Base-by-base conservation (phyloP, 2,888 invertebrate species). In the Amiota mariae region DNA sequence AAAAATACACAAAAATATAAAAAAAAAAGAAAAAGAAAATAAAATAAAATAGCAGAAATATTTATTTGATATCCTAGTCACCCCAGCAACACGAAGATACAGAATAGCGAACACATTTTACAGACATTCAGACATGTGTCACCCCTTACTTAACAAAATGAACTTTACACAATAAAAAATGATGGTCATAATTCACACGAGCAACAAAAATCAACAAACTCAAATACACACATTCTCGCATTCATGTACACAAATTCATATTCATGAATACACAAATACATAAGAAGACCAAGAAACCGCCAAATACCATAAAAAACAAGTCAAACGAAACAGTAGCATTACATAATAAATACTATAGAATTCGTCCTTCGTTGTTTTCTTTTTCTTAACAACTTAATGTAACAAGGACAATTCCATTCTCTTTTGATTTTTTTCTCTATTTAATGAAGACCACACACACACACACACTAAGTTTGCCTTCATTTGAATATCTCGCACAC, bases 171-270 rank as follows among this genome's bases (percentile, higher is more conserved):
- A 64, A 64, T 64, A 64, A 64, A 64, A 64, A 64, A 47, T 51
- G 54, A n/a, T n/a, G 54, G 54, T n/a, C 12, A 51, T 51, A 51
- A 51, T 8, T 51, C n/a, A 64, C 47, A n/a, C 36, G 64, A 47
- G 49, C 18, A 15, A 67, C 71, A 71, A 70, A 54, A 56, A 70
- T 73, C 71, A 78, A 48, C 49, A 9, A 51, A n/a, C 15, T 48
- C 67, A 51, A 1, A 36, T 36, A 36, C 36, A 36, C 36, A 36
- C 36, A 36, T 36, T 36, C 36, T 36, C 6, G 6, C 6, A 6
- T 36, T 36, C 36, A 36, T 6, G 3, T 36, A 36, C 36, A 36
- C 24, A 24, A 24, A 24, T 24, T 24, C 3, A 24, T 24, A 24
- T 24, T 24, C 3, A 24, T 2, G 3, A 3, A 24, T 2, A 24